Conservation (phyloP, 2,888 invertebrate genomes). For the Tupiocoris notatus region DNA sequence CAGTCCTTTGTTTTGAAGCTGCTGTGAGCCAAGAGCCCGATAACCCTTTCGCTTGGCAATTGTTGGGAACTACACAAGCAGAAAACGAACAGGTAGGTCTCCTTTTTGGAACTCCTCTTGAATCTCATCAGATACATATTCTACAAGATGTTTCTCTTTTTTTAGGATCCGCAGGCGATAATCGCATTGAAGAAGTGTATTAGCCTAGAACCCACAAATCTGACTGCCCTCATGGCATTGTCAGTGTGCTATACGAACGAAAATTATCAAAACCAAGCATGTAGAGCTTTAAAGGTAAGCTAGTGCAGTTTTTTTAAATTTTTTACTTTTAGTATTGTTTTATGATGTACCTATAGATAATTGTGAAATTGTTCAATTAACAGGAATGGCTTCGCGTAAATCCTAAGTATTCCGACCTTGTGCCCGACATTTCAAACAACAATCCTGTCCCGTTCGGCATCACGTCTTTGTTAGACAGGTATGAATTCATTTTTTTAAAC, state of each 20-base stretch:
- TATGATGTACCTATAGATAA: not conserved
- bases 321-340: not conserved
- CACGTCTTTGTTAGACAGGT: conserved; percentile 57
- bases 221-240: conserved; percentile 81
- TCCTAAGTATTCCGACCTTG: conserved; percentile 76
- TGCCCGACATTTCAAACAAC: conserved; percentile 54
- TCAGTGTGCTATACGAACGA: conserved; percentile 97
- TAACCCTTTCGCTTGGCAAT: conserved; percentile 80
- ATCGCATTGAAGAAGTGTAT: conserved; percentile 85
- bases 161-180: conserved; percentile 87
- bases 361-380: conserved; percentile 18
- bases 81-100: conserved; percentile 83
- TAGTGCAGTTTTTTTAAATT: not conserved
- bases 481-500: conserved; percentile 51
- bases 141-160: no score
- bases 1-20: conserved; percentile 94
- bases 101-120: no score
- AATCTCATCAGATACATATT: no score
- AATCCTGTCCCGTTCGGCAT: conserved; percentile 53
- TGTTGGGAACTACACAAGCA: conserved; percentile 88
- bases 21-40: conserved; percentile 81
- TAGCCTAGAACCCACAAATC: conserved; percentile 73
- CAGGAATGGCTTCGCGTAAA: conserved; percentile 73
- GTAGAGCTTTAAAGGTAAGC: conserved; percentile 60
- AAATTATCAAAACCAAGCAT: conserved; percentile 86